phyloP scores from a whole-genome alignment of 2,888 invertebrate species.

The Trypoxylon attenuatum region DNA sequence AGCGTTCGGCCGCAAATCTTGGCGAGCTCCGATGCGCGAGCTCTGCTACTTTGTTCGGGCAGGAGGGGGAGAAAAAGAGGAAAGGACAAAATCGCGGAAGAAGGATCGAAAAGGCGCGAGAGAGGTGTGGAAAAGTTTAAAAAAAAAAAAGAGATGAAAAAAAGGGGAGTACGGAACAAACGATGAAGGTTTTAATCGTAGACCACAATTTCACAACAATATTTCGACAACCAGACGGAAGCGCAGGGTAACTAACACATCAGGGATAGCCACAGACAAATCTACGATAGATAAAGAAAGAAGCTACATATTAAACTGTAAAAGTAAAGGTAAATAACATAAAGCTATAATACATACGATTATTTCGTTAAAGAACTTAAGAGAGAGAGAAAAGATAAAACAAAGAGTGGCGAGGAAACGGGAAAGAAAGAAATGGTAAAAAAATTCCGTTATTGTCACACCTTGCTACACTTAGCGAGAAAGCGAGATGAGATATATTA shows the following conservation, averaged over 20 bases:
- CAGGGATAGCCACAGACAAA: conserved; percentile 75
- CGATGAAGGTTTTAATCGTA: conserved; percentile 62
- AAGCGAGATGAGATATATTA: conserved; percentile 53
- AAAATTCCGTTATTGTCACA: conserved; percentile 52
- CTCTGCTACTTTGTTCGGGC: conserved; percentile 1
- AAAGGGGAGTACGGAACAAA: conserved; percentile 19
- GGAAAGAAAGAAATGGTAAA: conserved; percentile 43
- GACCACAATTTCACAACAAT: conserved; percentile 71
- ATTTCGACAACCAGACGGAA: conserved; percentile 75
- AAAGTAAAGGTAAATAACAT: conserved; percentile 68
- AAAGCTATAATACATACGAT: conserved; percentile 69
- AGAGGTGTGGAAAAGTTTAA: not conserved
- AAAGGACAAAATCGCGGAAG: not conserved
- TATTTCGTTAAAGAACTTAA: conserved; percentile 67
- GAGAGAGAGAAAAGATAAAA: conserved; percentile 38
- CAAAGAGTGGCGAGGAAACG: conserved; percentile 48
- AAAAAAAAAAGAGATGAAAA: not conserved
- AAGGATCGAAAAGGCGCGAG: not conserved
- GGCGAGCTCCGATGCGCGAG: conserved; percentile 37
- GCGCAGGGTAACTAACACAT: conserved; percentile 75
- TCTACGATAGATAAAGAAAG: conserved; percentile 73
- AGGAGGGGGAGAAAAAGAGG: not conserved
- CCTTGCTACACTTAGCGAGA: conserved; percentile 46
- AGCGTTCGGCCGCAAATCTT: conserved; percentile 44
- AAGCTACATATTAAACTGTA: conserved; percentile 72